A percentile compares a stretch with the other conserved stretches of the same genome.
These are phyloP conservation scores for Psittacus erithacus DNA, from an alignment of 2,113 vertebrate genomes.

Conservation along the genomic window DNA sequence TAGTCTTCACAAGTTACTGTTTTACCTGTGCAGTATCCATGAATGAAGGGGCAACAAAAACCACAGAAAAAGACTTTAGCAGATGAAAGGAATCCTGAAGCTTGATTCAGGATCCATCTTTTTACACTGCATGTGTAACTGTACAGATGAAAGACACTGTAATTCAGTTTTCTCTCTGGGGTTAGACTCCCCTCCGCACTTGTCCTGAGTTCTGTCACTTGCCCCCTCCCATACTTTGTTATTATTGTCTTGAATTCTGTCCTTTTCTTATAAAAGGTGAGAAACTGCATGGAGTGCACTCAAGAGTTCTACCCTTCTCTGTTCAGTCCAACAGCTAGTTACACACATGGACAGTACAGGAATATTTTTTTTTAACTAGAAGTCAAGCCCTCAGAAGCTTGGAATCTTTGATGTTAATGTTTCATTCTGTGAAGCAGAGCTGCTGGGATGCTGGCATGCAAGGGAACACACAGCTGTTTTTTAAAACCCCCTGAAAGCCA, in stretches of 20 bases:
- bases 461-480: neutral
- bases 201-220: neutral
- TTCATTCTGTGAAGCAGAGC: neutral
- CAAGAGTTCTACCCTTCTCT: neutral
- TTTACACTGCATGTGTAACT: neutral
- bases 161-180: neutral
- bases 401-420: neutral
- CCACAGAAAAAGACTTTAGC: neutral
- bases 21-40: neutral
- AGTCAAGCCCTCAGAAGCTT: neutral
- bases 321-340: neutral
- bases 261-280: neutral
- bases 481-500: neutral
- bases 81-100: neutral
- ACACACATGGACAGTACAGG: fast-evolving
- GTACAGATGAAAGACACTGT: neutral
- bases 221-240: neutral
- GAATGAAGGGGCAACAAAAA: neutral
- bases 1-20: neutral
- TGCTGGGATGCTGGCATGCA: neutral
- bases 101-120: neutral
- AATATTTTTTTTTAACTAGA: neutral
- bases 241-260: neutral
- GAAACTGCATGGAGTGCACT: neutral
- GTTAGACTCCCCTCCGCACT: neutral